Base-by-base conservation (phyloP, 2,113 vertebrate species). In the Furnarius figulus region DNA sequence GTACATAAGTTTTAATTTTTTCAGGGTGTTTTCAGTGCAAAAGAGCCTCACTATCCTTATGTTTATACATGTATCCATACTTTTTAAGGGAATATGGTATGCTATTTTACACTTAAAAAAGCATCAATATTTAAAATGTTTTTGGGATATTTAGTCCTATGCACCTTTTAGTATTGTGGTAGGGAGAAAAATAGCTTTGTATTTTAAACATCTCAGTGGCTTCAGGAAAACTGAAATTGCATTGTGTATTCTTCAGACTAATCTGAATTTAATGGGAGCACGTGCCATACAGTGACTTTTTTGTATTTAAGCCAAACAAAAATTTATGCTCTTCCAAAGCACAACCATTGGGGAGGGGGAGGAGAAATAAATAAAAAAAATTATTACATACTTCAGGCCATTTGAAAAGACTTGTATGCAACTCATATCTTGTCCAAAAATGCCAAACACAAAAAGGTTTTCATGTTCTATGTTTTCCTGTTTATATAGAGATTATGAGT, bases 311-410 rank as follows among this genome's bases (percentile, higher is more conserved):
- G 10, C 14, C 42, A n/a, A 0, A 80, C 21, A 23, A 14, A 83
- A 65, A 24, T 40, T 47, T 28, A 3, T 67, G 18, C 3, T 47
- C 2, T 65, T 85, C 39, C 11, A 44, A 83, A 73, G 46, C 40
- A 52, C 0, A 2, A 16, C 9, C 11, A 20, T 15, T 6, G 5
- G 12, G n/a, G 40, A 12, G 40, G 33, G 5, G 21, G 61, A 3
- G 33, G 5, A 12, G 61, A 3, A 18, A 58, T 42, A 55, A 35
- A 22, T 15, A 67, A 61, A 52, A 33, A 47, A 63, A 12, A 33
- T 65, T 79, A 39, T 37, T 25, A 6, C 16, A 6, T 79, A 58
- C 23, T 66, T 66, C 15, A 65, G 37, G 20, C 24, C 1, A 2
- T 44, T 83, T 72, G 46, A 52, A 62, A 17, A 25, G 28, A 10